Base-by-base conservation (phyloP, 2,113 vertebrate genomes). In the Gavialis gangeticus region DNA sequence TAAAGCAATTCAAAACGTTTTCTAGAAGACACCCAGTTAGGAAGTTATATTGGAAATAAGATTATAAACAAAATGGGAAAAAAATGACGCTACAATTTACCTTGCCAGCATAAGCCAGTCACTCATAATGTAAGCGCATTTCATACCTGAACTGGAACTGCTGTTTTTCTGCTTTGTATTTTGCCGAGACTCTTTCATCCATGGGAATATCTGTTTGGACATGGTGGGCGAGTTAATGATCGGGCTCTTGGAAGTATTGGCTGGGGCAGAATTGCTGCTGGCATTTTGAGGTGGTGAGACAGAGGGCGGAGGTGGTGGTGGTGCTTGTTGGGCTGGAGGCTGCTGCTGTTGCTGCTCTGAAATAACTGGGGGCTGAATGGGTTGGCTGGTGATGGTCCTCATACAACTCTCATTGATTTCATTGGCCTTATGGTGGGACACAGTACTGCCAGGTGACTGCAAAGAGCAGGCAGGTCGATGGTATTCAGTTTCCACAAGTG, bases 181-280 rank as follows among this genome's bases (percentile, higher is more conserved):
- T 98, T 99, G 99, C 83, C 99, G 98, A 87, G 99, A 99, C 92
- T 99, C 99, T 98, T 99, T 99, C 99, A 99, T 99, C 99, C 99
- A 99, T 1, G 99, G 99, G 96, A 99, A 99, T 97, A 99, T 99
- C 77, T 99, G 99, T 97, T 99, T 99, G 96, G 98, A 98, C 91
- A 98, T 95, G 4, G 98, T 97, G 67, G 99, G 99, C 3, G 99
- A 99, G 95, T 98, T 98, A 96, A 98, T 98, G 96, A 98, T 98
- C 30, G 98, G 98, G 85, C 98, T 98, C 96, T 99, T 98, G 96
- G 96, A 97, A 71, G 98, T 54, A 87, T 97, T 98, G 96, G 98
- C 82, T 0, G 98, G 98, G 97, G 96, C 97, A 92, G 98, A 95
- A 82, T 98, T 99, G 97, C 97, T 98, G 98, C 98, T 99, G 93